Conservation (phyloP, 2,888 invertebrate species). For the Dynastes maya region DNA sequence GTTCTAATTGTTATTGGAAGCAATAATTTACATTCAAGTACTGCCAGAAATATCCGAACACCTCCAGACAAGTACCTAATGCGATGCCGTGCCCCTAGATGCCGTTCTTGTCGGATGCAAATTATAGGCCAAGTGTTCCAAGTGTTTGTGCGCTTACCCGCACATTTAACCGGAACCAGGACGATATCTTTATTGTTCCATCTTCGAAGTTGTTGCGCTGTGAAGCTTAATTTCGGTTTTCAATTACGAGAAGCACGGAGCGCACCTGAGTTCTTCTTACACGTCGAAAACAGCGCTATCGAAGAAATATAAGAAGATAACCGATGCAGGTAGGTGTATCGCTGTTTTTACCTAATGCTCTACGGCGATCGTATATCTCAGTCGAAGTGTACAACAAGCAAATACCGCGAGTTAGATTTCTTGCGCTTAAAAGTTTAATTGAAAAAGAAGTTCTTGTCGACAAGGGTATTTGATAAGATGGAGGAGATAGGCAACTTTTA, state of each 20-base stretch:
- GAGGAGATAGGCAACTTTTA: too few species aligned
- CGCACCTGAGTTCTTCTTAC: background rate
- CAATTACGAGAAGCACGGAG: background rate
- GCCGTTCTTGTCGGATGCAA: background rate
- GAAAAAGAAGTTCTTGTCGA: background rate
- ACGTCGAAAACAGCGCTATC: background rate
- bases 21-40: background rate
- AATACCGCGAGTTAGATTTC: background rate
- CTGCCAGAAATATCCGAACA: background rate
- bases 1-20: conserved; percentile 8
- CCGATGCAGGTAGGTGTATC: background rate
- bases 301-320: background rate
- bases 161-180: background rate
- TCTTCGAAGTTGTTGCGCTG: background rate
- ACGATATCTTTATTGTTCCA: conserved; percentile 5
- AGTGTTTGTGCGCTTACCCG: background rate
- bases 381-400: too few species aligned
- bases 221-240: conserved; percentile 5
- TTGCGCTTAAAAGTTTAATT: conserved; percentile 5
- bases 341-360: too few species aligned
- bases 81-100: background rate
- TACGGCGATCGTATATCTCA: too few species aligned
- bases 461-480: too few species aligned
- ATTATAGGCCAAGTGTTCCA: background rate
- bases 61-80: background rate